Evolutionary conservation across 2,797 vertebrate species (phyloP), one percentile per base, ranked within the genome.

Genomic region (Eulemur rubriventer): DNA sequence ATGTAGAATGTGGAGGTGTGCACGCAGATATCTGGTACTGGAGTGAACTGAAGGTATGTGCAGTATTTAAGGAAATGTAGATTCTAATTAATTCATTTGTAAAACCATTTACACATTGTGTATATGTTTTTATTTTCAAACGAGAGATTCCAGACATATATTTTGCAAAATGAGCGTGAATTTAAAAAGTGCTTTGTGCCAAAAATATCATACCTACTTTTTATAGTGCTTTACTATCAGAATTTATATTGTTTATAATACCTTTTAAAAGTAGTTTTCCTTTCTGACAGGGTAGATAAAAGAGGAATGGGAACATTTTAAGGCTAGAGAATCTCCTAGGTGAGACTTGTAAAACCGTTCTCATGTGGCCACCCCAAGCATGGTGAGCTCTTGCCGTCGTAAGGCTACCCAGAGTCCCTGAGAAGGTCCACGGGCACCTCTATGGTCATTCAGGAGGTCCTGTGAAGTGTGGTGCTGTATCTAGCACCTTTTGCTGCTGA

Each of bases 131-230:
- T 72, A 52, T 98, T 92, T 98, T 97, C 89, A 89, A 91, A 50
- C 70, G 65, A 98, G 78, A 89, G 96, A 97, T 97, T 97, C 76
- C 41, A 89, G 84, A 93, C 95, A 92, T 86, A 65, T 92, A 90
- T 95, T 98, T 94, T 94, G 90, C 97, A 85, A 35, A 84, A 85
- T 35, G 0, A 97, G 83, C 93, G 98, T 97, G 76, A 78, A 94
- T 96, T 97, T 98, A 57, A 97, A 96, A 96, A 98, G 95, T 97
- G 82, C 96, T 89, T 61, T 92, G 98, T 99, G 98, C 98, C 99
- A 99, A 98, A 98, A 98, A 97, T 94, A 93, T 72, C 85, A 41
- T 59, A 75, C 43, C 96, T 97, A 89, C 96, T 72, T 96, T 93
- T 98, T 97, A 97, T 96, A 96, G 86, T 95, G 97, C 98, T 98